These are phyloP conservation scores for Diachrysia chrysitis DNA, from an alignment of 2,888 invertebrate species.

Conservation along the genomic window DNA sequence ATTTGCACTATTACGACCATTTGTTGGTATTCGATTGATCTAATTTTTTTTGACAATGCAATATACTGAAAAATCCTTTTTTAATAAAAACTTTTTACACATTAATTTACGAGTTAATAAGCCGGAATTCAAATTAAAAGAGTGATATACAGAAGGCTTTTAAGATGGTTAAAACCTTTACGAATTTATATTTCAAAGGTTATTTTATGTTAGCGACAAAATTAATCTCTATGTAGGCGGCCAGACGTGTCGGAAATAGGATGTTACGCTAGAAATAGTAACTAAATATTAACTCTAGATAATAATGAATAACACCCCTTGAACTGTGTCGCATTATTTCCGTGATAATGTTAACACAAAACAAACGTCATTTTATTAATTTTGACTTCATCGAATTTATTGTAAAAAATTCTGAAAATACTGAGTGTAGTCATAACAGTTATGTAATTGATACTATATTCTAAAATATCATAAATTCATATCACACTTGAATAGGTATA, in stretches of 20 bases:
- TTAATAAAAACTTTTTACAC: too few relatives aligned
- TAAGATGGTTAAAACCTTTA: conserved; percentile 11
- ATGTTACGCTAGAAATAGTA: background rate
- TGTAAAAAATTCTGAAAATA: background rate
- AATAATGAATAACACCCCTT: background rate
- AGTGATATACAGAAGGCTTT: background rate
- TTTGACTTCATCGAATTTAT: background rate
- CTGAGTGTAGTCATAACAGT: too few relatives aligned
- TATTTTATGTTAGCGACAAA: conserved; percentile 3
- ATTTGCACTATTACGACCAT: too few relatives aligned
- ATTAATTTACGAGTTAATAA: too few relatives aligned
- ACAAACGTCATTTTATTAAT: conserved; percentile 5
- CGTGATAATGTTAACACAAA: background rate
- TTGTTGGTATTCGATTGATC: too few relatives aligned
- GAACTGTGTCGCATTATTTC: conserved; percentile 5
- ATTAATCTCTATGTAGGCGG: conserved; percentile 13
- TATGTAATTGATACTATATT: too few relatives aligned
- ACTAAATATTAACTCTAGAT: background rate
- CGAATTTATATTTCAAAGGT: conserved; percentile 25
- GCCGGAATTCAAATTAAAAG: background rate
- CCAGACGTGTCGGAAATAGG: conserved; percentile 7
- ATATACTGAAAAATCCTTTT: too few relatives aligned
- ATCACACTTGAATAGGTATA: too few relatives aligned
- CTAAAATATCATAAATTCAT: too few relatives aligned
- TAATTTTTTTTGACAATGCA: too few relatives aligned